A percentile compares a stretch with the other conserved stretches of the same genome.
These are phyloP conservation scores for Cetoscarus ocellatus DNA, from an alignment of 2,797 vertebrate genomes.

Conservation along the genomic window DNA sequence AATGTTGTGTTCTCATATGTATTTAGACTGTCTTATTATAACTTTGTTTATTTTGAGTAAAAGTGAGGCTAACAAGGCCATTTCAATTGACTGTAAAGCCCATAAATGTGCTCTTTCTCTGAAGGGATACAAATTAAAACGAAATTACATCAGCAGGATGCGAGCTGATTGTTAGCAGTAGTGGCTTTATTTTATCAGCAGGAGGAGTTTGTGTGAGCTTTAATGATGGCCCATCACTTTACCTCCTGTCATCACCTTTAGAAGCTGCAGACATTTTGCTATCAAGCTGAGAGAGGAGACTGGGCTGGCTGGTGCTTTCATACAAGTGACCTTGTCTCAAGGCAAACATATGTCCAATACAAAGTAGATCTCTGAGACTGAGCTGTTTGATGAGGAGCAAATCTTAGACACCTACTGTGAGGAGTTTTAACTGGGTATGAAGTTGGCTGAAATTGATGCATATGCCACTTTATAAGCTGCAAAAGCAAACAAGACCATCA, in stretches of 20 bases:
- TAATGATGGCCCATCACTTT: slow-evolving; percentile 40
- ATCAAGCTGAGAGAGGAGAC: slow-evolving; percentile 20
- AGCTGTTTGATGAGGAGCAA: too few relatives aligned
- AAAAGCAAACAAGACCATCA: too few relatives aligned
- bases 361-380: too few relatives aligned
- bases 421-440: too few relatives aligned
- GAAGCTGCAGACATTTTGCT: slow-evolving; percentile 26
- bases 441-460: too few relatives aligned
- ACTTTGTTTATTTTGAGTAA: slow-evolving; percentile 13
- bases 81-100: neutral
- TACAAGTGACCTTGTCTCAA: slow-evolving; percentile 15
- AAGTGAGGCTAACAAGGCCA: slow-evolving; percentile 1
- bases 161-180: neutral
- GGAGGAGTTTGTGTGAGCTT: slow-evolving; percentile 16
- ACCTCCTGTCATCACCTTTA: slow-evolving; percentile 32
- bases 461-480: too few relatives aligned
- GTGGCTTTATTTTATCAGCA: slow-evolving; percentile 19
- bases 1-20: neutral
- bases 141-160: too few relatives aligned
- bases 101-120: too few relatives aligned
- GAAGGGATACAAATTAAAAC: too few relatives aligned
- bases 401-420: too few relatives aligned
- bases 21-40: slow-evolving; percentile 11
- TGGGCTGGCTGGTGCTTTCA: neutral
- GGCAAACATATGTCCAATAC: neutral